These are phyloP conservation scores for Lepus timidus DNA, from an alignment of 2,113 vertebrate genomes.

Conservation along the genomic window DNA sequence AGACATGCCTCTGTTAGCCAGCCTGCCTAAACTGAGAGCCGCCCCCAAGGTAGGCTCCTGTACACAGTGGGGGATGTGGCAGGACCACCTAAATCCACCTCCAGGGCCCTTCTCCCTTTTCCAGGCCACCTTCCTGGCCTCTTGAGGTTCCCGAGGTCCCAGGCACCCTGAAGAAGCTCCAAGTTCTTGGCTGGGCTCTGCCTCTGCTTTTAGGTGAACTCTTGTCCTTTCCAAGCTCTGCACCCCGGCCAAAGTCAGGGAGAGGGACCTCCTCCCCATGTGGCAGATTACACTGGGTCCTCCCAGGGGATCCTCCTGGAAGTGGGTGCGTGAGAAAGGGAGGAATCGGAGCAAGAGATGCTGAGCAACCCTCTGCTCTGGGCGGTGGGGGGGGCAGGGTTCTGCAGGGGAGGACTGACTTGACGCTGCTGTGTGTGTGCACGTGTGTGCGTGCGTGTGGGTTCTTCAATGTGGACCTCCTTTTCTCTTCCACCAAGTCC, in stretches of 20 bases:
- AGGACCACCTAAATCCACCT: not conserved
- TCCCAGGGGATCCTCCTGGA: not conserved
- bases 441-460: not conserved
- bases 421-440: not conserved
- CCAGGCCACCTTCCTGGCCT: not conserved
- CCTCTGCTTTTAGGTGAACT: not conserved
- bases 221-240: not conserved
- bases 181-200: not conserved
- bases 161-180: not conserved
- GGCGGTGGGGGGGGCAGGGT: not conserved
- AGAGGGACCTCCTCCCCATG: not conserved
- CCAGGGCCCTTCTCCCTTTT: not conserved
- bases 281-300: not conserved
- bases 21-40: not conserved
- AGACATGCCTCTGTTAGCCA: not conserved
- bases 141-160: not conserved
- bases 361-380: not conserved
- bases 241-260: not conserved
- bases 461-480: conserved; percentile 8
- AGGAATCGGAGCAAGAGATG: not conserved
- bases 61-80: not conserved
- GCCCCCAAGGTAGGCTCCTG: conserved; percentile 5
- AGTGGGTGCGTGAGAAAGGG: not conserved
- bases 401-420: not conserved
- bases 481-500: conserved; percentile 28